These are phyloP conservation scores for Natator depressus DNA, from an alignment of 2,113 vertebrate genomes.

Conservation along the genomic window DNA sequence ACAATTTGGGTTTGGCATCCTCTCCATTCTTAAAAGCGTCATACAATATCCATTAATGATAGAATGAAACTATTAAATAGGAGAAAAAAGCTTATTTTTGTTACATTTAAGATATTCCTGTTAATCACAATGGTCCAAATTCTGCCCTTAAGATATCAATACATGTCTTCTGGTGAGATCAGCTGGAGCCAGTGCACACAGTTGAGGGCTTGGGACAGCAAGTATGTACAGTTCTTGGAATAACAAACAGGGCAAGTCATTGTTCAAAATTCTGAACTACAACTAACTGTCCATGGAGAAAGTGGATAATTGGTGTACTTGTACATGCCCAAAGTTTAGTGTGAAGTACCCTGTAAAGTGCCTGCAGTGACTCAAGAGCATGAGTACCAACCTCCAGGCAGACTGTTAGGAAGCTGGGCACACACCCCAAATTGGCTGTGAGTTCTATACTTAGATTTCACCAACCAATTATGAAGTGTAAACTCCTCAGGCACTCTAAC, in stretches of 20 bases:
- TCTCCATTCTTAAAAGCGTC: background rate
- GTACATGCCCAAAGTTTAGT: background rate
- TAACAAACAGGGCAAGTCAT: background rate
- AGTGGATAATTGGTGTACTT: background rate
- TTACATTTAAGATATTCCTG: constrained; percentile 24
- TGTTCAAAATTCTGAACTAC: fast-evolving
- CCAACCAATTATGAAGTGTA: background rate
- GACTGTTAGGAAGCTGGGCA: background rate
- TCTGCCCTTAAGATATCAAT: background rate
- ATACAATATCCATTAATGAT: background rate
- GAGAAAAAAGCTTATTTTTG: background rate
- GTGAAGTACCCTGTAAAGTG: fast-evolving
- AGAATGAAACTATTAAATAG: background rate
- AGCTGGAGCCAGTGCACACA: background rate
- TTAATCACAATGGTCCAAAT: background rate
- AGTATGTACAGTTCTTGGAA: background rate
- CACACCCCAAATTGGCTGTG: background rate
- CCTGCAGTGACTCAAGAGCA: background rate
- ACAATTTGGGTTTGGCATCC: constrained; percentile 20
- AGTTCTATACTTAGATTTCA: background rate
- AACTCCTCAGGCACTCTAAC: background rate
- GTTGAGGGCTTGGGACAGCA: background rate
- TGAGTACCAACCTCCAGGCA: background rate
- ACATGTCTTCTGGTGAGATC: background rate
- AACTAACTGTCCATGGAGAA: background rate